Evolutionary conservation across 1,140 invertebrate genomes (phyloP).

Genomic region (Zaprionus taronus): DNA sequence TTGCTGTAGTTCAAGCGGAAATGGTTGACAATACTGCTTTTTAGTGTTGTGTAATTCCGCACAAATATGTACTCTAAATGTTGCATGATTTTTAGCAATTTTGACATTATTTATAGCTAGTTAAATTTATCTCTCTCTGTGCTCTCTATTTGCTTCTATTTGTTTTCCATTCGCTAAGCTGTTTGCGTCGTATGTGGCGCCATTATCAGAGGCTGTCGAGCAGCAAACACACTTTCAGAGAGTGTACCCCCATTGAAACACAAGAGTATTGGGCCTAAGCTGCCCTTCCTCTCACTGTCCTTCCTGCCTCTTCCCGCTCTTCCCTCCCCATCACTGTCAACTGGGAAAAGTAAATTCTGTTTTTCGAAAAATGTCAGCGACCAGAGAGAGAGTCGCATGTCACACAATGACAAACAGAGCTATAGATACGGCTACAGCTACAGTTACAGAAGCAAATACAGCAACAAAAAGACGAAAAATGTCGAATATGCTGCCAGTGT

Average conservation of each 20-base stretch:
- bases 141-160: background rate
- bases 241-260: background rate
- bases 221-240: constrained; percentile 1
- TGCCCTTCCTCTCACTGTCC: background rate
- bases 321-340: background rate
- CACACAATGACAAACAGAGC: background rate
- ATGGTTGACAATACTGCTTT: background rate
- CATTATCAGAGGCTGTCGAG: background rate
- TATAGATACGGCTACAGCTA: constrained; percentile 8
- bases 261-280: constrained; percentile 3
- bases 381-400: background rate
- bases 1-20: background rate
- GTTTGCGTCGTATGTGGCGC: background rate
- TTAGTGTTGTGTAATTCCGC: background rate
- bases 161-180: background rate
- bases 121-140: background rate
- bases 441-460: constrained; percentile 7
- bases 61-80: background rate
- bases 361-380: constrained; percentile 26
- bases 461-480: constrained; percentile 31
- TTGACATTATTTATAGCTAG: background rate
- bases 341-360: constrained; percentile 20
- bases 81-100: background rate
- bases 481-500: background rate
- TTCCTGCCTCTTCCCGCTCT: background rate